Percentiles rank a stretch among this genome's conserved stretches.
phyloP scores from a whole-genome alignment of 2,888 invertebrate species.

The Hypomecis atomaria region DNA sequence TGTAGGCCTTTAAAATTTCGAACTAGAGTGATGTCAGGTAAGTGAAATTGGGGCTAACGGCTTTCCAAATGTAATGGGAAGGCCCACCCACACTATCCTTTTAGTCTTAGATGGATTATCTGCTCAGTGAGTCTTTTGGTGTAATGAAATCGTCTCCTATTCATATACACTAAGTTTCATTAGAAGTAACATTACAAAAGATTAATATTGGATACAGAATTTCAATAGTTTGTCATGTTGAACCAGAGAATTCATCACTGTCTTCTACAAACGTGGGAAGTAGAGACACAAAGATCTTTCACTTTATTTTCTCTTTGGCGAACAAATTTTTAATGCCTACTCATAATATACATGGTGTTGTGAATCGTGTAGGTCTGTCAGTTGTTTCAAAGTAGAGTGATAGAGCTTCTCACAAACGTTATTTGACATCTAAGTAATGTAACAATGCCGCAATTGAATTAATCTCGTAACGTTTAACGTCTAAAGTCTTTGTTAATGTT shows the following conservation, averaged over 20 bases:
- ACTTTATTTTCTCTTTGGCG: constrained; percentile 13
- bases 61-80: constrained; percentile 21
- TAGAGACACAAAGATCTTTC: constrained; percentile 28
- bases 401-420: too few relatives aligned
- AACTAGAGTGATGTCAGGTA: constrained; percentile 2
- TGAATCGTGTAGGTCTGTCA: too few relatives aligned
- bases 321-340: background rate
- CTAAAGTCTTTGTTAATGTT: too few relatives aligned
- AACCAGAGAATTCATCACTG: constrained; percentile 19
- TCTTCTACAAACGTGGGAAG: constrained; percentile 24
- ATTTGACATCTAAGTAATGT: too few relatives aligned
- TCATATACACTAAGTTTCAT: constrained; percentile 18
- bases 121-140: constrained; percentile 18
- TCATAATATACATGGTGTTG: too few relatives aligned
- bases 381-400: too few relatives aligned
- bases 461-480: too few relatives aligned
- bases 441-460: too few relatives aligned
- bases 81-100: constrained; percentile 26
- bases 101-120: constrained; percentile 27
- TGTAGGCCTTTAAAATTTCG: constrained; percentile 5
- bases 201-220: constrained; percentile 11
- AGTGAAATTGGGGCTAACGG: constrained; percentile 19
- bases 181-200: constrained; percentile 3
- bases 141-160: constrained; percentile 30
- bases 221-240: constrained; percentile 15